A percentile compares a stretch with the other conserved stretches of the same genome.
phyloP scores from a whole-genome alignment of 2,797 vertebrate species.

The Pangasius djambal region DNA sequence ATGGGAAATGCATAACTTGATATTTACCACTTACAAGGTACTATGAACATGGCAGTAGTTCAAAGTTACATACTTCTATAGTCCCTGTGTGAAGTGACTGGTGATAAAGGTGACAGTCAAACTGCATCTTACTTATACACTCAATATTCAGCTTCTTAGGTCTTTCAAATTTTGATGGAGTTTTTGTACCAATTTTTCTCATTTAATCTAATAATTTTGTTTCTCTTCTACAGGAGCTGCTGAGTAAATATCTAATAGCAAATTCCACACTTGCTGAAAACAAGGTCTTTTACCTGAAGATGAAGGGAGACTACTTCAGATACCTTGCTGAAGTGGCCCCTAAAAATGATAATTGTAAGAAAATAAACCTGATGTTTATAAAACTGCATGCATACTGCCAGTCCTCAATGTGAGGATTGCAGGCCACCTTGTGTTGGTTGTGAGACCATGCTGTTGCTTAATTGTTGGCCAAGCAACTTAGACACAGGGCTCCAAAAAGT shows the following conservation, averaged over 20 bases:
- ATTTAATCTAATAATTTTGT: slow-evolving; percentile 45
- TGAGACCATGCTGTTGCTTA: not conserved
- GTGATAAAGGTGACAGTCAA: not conserved
- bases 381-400: not conserved
- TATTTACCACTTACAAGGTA: not conserved
- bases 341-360: slow-evolving; percentile 83
- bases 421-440: not conserved
- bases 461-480: not conserved
- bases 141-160: not conserved
- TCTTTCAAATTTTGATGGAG: not conserved
- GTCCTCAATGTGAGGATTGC: not conserved
- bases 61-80: not conserved
- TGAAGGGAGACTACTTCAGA: slow-evolving; percentile 98
- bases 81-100: not conserved
- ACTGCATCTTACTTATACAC: not conserved
- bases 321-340: slow-evolving; percentile 96
- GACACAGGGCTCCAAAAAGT: not conserved
- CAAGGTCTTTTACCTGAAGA: slow-evolving; percentile 98
- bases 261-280: slow-evolving; percentile 86
- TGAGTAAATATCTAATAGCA: slow-evolving; percentile 88
- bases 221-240: slow-evolving; percentile 79
- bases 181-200: not conserved
- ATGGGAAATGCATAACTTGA: not conserved
- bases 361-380: not conserved
- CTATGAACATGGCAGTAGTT: not conserved